Evolutionary conservation across 2,797 vertebrate species (phyloP), one percentile per base, ranked within the genome.

Genomic region (Neosalanx taihuensis): DNA sequence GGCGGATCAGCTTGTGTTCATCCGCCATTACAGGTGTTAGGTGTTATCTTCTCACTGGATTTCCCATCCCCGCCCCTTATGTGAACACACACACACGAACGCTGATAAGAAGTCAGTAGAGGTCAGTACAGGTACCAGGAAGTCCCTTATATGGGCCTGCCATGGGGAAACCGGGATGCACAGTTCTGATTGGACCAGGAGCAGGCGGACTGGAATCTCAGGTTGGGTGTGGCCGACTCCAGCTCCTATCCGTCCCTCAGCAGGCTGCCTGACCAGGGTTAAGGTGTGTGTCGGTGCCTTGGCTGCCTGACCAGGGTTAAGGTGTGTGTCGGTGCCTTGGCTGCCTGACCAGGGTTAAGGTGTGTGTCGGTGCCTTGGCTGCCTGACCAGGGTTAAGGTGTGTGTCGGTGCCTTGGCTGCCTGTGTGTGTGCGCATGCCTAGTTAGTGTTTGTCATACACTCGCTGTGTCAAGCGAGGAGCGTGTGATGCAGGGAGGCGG

Each of bases 31-130:
- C 67, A 68, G 74, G 66, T 67, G 56, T 62, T 31, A n/a, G 71
- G 20, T 1, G 30, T 6, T 60, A 70, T 75, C 60, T 71, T 51
- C 68, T 31, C 63, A 31, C 35, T 70, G 7, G 62, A n/a, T 53
- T 61, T 56, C 46, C 71, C 7, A 26, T 65, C 79, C 75, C 56
- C 15, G 64, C 72, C 78, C 61, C 76, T n/a, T 73, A 74, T 78
- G 73, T 77, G 69, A 77, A 69, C 13, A 9, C 12, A 58, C 57
- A 72, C 61, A 74, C 35, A 72, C 59, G 64, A 15, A 59, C 23
- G 20, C 46, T 5, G 83, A 86, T 85, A 84, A 83, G 2, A 65
- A 65, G 78, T 78, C 84, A 58, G 59, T n/a, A n/a, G n/a, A n/a
- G 69, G 30, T n/a, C 35, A 51, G 46, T 41, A 41, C 67, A 61